phyloP scores from a whole-genome alignment of 1,140 invertebrate species.

The Elysia chlorotica region DNA sequence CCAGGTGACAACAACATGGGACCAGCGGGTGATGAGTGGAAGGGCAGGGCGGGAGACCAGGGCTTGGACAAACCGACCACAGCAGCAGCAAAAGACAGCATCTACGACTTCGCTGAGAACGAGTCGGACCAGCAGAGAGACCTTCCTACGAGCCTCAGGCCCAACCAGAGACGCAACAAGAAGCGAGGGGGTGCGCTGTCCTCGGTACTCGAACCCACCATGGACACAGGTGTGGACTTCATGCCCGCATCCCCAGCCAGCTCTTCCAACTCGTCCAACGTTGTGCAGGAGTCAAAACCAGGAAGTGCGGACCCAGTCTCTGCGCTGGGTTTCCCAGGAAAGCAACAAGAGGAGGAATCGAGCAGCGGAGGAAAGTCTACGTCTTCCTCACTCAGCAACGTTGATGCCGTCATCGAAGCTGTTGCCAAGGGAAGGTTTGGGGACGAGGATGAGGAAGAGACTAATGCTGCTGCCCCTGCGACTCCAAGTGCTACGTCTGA shows the following conservation, averaged over 20 bases:
- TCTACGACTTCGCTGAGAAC: slow-evolving; percentile 33
- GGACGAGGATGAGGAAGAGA: slow-evolving; percentile 17
- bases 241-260: slow-evolving; percentile 4
- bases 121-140: slow-evolving; percentile 27
- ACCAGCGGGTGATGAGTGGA: slow-evolving; percentile 31
- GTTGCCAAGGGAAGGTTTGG: slow-evolving; percentile 58
- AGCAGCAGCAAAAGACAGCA: slow-evolving; percentile 27
- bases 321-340: slow-evolving; percentile 13
- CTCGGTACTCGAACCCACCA: too few species aligned
- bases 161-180: slow-evolving; percentile 20
- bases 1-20: too few species aligned
- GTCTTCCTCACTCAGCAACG: slow-evolving; percentile 37
- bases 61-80: background rate
- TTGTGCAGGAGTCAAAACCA: slow-evolving; percentile 4
- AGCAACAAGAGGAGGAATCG: too few species aligned
- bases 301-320: slow-evolving; percentile 2
- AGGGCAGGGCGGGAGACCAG: slow-evolving; percentile 14
- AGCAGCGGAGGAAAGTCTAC: too few species aligned
- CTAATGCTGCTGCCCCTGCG: background rate
- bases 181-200: background rate
- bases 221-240: too few species aligned
- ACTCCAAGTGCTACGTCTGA: background rate
- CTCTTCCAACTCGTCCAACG: slow-evolving; percentile 1
- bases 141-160: slow-evolving; percentile 10
- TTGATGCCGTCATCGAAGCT: slow-evolving; percentile 55